These are phyloP conservation scores for Trissonchulus sp. DNA, from an alignment of 2,888 invertebrate genomes.

Conservation along the genomic window DNA sequence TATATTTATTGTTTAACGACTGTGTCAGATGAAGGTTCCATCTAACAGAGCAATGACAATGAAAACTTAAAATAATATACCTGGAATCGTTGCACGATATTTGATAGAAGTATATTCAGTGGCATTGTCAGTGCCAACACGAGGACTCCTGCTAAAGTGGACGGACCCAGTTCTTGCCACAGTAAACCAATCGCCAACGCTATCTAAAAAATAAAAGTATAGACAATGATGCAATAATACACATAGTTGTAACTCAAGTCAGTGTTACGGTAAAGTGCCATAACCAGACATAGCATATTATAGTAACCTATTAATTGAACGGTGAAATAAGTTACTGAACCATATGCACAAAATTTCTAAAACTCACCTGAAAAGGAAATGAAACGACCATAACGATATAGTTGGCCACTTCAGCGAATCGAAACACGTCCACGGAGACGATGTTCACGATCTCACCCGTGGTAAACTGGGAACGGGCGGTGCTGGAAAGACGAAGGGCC, in stretches of 20 bases:
- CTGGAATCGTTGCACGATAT: slow-evolving; percentile 45
- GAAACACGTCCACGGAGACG: slow-evolving; percentile 54
- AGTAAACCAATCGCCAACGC: slow-evolving; percentile 11
- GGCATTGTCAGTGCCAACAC: slow-evolving; percentile 82
- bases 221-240: no score
- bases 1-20: no score
- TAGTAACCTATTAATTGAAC: no score
- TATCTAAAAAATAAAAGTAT: no score
- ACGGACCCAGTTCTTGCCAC: slow-evolving; percentile 59
- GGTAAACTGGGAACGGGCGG: slow-evolving; percentile 52
- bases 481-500: slow-evolving; percentile 53
- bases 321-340: no score
- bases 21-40: no score
- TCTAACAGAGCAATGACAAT: no score
- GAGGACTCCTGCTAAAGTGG: slow-evolving; percentile 75
- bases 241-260: no score
- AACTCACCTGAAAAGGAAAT: slow-evolving; percentile 38
- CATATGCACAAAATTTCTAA: no score
- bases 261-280: no score
- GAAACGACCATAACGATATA: slow-evolving; percentile 42
- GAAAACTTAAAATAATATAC: no score
- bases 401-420: slow-evolving; percentile 42
- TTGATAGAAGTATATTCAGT: slow-evolving; percentile 46
- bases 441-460: slow-evolving; percentile 57
- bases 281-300: no score